Evolutionary conservation across 2,888 invertebrate genomes (phyloP).

Genomic region (Xylophagus ater): DNA sequence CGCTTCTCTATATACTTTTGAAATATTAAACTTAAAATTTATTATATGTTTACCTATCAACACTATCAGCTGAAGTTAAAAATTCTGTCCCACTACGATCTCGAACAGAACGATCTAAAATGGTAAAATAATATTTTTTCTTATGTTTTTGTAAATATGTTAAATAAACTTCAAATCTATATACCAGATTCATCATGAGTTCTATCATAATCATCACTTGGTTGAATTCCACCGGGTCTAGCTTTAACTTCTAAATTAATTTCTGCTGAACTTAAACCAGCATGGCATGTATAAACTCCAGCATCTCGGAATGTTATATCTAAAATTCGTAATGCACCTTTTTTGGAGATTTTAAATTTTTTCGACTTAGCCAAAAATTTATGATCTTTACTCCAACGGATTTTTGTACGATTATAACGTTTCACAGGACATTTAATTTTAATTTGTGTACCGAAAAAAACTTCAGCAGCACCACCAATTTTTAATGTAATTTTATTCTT

Average conservation of each 20-base stretch:
- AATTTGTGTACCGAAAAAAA: slow-evolving; percentile 82
- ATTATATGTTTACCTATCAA: too few species aligned
- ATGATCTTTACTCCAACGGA: slow-evolving; percentile 83
- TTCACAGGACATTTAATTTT: slow-evolving; percentile 92
- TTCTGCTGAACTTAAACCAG: slow-evolving; percentile 70
- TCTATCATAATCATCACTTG: slow-evolving; percentile 64
- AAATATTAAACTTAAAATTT: too few species aligned
- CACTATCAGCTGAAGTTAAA: slow-evolving; percentile 35
- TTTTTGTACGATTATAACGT: slow-evolving; percentile 65
- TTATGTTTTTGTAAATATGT: neutral
- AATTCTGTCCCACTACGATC: slow-evolving; percentile 36
- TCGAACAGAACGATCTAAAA: slow-evolving; percentile 33
- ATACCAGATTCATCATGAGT: slow-evolving; percentile 39
- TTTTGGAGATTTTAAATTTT: slow-evolving; percentile 79
- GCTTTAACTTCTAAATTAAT: slow-evolving; percentile 70
- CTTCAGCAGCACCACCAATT: slow-evolving; percentile 81
- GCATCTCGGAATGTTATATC: slow-evolving; percentile 70
- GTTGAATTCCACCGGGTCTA: slow-evolving; percentile 65
- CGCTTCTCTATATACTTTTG: too few species aligned
- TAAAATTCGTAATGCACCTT: slow-evolving; percentile 79
- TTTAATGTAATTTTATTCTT: slow-evolving; percentile 73
- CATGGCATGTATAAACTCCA: slow-evolving; percentile 77
- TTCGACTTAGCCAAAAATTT: slow-evolving; percentile 63
- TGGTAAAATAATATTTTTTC: neutral
- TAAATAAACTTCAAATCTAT: slow-evolving; percentile 8